Base-by-base conservation (phyloP, 1,140 invertebrate species). In the Atta cephalotes region DNA sequence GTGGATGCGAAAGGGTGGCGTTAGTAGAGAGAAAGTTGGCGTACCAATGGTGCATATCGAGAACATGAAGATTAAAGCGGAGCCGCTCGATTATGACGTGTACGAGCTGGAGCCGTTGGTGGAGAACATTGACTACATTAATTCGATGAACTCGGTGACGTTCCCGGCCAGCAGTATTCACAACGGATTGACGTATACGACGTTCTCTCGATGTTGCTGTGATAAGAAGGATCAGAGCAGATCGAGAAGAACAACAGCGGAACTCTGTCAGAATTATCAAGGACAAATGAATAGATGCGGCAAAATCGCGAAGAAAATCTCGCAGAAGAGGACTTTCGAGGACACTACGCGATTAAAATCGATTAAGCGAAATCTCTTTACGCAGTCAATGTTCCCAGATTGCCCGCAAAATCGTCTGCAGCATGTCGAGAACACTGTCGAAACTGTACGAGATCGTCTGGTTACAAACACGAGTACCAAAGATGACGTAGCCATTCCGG, bases 1-100 rank as follows among this genome's bases (percentile, higher is more conserved):
- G 0, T 95, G 95, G 95, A 95, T 95, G 94, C 88, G 78, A 2
- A 90, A 90, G n/a, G 92, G 91, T 25, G 89, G 89, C 14, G 91
- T 66, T 21, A 90, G 2, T 21, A 90, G 2, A 25, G 89, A 93
- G 56, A 90, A 89, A 86, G 88, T 91, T 65, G 79, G 88, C 4
- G 89, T 91, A 49, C 94, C 94, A 7, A 95, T 95, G 94, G 94
- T 95, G 21, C 93, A 94, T 0, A 93, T 95, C 82, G 91, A 92
- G 35, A 93, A 91, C 35, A 87, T 94, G 18, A 94, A 94, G 79
- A 93, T 94, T 3, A 95, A 95, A 87, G 70, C 90, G 7, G 93
- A 94, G 62, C 93, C 91, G 0, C 85, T 88, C 2, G 92, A 95
- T 60, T 90, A 92, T 14, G 93, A 93, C 9, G 66, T 90, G 9